Conservation (phyloP, 1,140 invertebrate species). For the Scaptomyza pallida region DNA sequence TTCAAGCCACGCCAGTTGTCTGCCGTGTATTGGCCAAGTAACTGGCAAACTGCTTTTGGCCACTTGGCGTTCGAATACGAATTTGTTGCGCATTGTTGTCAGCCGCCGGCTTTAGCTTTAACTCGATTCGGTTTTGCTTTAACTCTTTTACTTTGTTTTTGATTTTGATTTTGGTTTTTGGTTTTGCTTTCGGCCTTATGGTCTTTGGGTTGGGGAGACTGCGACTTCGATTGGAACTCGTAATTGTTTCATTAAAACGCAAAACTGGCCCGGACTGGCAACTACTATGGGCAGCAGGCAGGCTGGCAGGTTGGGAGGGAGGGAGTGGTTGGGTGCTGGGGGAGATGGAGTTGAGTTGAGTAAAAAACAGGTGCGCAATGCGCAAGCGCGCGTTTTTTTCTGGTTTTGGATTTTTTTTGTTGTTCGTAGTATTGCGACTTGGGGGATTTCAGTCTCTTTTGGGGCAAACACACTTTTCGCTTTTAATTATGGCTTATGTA, state of each 20-base stretch:
- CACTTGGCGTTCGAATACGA: slow-evolving; percentile 54
- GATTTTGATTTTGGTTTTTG: slow-evolving; percentile 34
- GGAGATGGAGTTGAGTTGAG: not conserved
- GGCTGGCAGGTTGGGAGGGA: not conserved
- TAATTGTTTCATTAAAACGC: slow-evolving; percentile 78
- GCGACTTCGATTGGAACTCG: slow-evolving; percentile 47
- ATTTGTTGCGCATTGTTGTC: slow-evolving; percentile 43
- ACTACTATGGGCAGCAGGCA: slow-evolving; percentile 19
- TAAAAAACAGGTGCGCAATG: slow-evolving; percentile 68
- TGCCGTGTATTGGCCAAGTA: slow-evolving; percentile 35
- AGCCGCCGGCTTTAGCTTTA: slow-evolving; percentile 11
- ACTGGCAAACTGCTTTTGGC: slow-evolving; percentile 33
- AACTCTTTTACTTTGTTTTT: slow-evolving; percentile 21
- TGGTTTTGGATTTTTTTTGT: slow-evolving; percentile 55
- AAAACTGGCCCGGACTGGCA: slow-evolving; percentile 54
- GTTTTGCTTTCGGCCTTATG: slow-evolving; percentile 25
- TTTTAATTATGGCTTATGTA: slow-evolving; percentile 77
- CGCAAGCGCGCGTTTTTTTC: slow-evolving; percentile 54
- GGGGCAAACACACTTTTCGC: slow-evolving; percentile 67
- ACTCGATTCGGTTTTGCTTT: slow-evolving; percentile 9
- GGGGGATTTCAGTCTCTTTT: slow-evolving; percentile 44
- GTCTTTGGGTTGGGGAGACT: slow-evolving; percentile 7
- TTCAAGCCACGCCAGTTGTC: slow-evolving; percentile 23
- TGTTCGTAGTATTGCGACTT: slow-evolving; percentile 54
- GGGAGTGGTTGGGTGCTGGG: not conserved